Base-by-base conservation (phyloP, 2,888 invertebrate genomes). In the Galerucella calmariensis region DNA sequence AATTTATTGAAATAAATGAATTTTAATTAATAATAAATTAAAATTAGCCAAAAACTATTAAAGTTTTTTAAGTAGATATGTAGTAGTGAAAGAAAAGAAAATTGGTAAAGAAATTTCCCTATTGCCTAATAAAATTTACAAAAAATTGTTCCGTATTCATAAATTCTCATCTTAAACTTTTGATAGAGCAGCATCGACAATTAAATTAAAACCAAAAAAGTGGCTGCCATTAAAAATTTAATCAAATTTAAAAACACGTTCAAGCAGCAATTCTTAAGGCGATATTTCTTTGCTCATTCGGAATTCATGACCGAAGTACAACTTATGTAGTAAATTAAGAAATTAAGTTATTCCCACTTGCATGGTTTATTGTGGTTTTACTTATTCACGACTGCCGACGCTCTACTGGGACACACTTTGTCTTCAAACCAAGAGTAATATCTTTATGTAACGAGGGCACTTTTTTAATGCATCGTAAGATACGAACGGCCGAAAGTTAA, bases 301-400 rank as follows among this genome's bases (percentile, higher is more conserved):
- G 83, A 84, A 87, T 87, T 86, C 86, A 87, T 85, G 85, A 81
- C 84, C 11, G 82, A 81, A 81, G 85, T 85, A 85, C 86, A 86
- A 87, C 86, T 87, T 86, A 86, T 85, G 85, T 82, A 84, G 85
- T 87, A 87, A 87, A 87, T 87, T 87, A 87, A 87, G 87, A 87
- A 87, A 87, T 87, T 87, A 87, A 87, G 86, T 84, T 86, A 87
- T 87, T 87, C 87, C 87, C 87, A 85, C 85, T 85, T 85, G 87
- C 83, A 85, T 86, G 86, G 85, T 87, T 86, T 87, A 87, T 86
- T 87, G 86, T 86, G 85, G 83, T 82, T 84, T 86, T 86, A 86
- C 81, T 86, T 86, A 86, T 87, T 86, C 86, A 86, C 77, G 80
- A 74, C 77, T 46, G 72, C 16, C 46, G 63, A 20, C 16, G 20